Percentiles rank a stretch among this genome's conserved stretches.
Evolutionary conservation across 2,888 invertebrate genomes (phyloP).

Genomic region (Elmis aenea): DNA sequence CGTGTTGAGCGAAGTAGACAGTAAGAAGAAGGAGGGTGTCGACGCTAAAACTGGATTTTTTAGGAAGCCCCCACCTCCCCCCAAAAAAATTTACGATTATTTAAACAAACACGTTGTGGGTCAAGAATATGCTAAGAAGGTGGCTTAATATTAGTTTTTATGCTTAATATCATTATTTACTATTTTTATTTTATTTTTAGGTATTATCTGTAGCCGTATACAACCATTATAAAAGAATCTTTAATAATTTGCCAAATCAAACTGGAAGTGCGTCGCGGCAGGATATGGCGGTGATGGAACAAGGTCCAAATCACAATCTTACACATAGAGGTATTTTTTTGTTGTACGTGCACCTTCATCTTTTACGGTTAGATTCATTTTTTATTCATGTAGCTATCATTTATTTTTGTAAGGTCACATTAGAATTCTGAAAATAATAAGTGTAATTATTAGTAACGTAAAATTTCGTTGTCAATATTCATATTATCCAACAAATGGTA

Average conservation of each 20-base stretch:
- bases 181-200: conserved; percentile 35
- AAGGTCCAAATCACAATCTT: conserved; percentile 62
- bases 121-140: conserved; percentile 94
- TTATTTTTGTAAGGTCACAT: too few species aligned
- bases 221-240: conserved; percentile 97
- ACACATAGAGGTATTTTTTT: conserved; percentile 62
- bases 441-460: too few species aligned
- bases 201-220: conserved; percentile 97
- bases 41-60: conserved; percentile 65
- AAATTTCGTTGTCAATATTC: too few species aligned
- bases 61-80: conserved; percentile 89
- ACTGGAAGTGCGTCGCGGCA: conserved; percentile 40
- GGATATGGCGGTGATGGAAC: conserved; percentile 55
- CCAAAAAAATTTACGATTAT: conserved; percentile 95
- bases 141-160: conserved; percentile 16
- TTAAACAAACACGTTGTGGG: conserved; percentile 96
- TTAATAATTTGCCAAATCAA: conserved; percentile 76
- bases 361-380: too few species aligned
- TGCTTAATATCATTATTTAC: conserved; percentile 1
- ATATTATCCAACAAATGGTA: too few species aligned
- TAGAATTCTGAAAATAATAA: too few species aligned
- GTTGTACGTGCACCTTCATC: conserved; percentile 1
- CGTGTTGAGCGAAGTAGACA: conserved; percentile 88
- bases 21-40: conserved; percentile 81
- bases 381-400: too few species aligned